Evolutionary conservation across 2,888 invertebrate species (phyloP), one percentile per base, ranked within the genome.

Genomic region (Stenurella melanura): DNA sequence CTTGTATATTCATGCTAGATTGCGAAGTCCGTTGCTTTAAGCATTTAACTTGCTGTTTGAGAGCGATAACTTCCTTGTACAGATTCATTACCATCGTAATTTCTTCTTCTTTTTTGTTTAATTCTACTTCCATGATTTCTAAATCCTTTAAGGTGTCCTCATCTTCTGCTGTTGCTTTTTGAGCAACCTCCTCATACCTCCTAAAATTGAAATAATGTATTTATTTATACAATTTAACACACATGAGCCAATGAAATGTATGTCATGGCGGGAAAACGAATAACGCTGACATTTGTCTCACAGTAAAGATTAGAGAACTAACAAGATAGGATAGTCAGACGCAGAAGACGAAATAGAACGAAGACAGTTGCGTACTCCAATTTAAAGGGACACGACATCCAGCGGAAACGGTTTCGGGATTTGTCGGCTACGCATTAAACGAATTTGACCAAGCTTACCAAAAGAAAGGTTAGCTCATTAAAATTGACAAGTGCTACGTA

Each of bases 11-110:
- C 15, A 86, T 69, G 7, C 85, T 84, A 1, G 84, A 83, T 67
- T 86, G 81, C 73, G 88, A 87, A 1, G 84, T 82, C 34, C 84
- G 85, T 67, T 87, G 85, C 77, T 87, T 88, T 71, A 89, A 79
- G 15, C 78, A 78, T 80, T 85, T 88, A 9, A 89, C 87, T 82
- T 90, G 89, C 64, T 89, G 86, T 79, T 90, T 90, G 63, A 89
- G 80, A 5, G 88, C 88, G 61, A 89, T 61, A n/a, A 90, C 89
- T 80, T 90, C 90, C 58, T 88, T 89, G 76, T 89, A 90, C 19
- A 90, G 80, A 0, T 86, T 80, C 88, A 90, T 89, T 19, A 90
- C 89, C 87, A 89, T 89, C 12, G 86, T 87, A 6, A 90, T 90
- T 81, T 90, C 90, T 70, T 89, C 88, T 80, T 90, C 90, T 80